A percentile compares a stretch with the other conserved stretches of the same genome.
These are phyloP conservation scores for Drosophila serrata DNA, from an alignment of 1,140 invertebrate genomes.

Conservation along the genomic window DNA sequence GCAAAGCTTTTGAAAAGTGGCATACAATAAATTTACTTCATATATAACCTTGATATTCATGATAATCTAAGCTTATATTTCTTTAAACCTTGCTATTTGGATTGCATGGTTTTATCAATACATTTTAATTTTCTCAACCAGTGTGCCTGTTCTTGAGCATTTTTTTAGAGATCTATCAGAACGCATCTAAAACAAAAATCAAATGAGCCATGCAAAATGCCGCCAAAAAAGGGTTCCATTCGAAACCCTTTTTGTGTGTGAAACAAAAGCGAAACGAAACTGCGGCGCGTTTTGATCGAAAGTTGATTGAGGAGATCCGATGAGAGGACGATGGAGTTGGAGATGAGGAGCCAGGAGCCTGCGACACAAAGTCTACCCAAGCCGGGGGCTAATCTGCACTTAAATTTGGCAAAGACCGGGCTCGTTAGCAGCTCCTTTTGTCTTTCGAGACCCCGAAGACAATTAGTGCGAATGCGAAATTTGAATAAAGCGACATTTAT, in stretches of 20 bases:
- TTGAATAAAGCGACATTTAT: conserved; percentile 85
- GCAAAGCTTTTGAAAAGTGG: not conserved
- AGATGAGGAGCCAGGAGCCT: conserved; percentile 37
- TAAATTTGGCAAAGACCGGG: conserved; percentile 19
- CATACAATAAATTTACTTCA: not conserved
- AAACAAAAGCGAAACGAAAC: conserved; percentile 68
- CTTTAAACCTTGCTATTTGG: fast-evolving
- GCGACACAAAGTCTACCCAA: conserved; percentile 78
- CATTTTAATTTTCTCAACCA: conserved; percentile 1
- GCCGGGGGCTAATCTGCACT: conserved; percentile 73
- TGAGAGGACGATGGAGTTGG: conserved; percentile 1
- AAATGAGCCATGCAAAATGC: conserved; percentile 82
- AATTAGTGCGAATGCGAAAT: conserved; percentile 82
- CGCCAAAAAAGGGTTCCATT: conserved; percentile 68
- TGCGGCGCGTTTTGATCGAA: conserved; percentile 78
- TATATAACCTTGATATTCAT: not conserved
- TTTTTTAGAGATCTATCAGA: conserved; percentile 68
- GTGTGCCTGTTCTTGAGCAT: conserved; percentile 37
- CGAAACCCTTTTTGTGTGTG: conserved; percentile 50
- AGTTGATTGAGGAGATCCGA: conserved; percentile 69
- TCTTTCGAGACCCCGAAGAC: conserved; percentile 58
- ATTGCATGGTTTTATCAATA: too few relatives aligned
- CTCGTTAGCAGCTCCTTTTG: conserved; percentile 71
- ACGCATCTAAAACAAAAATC: conserved; percentile 75
- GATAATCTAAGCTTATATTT: not conserved